These are phyloP conservation scores for Alviniconcha marisindica DNA, from an alignment of 1,140 invertebrate species.

Conservation along the genomic window DNA sequence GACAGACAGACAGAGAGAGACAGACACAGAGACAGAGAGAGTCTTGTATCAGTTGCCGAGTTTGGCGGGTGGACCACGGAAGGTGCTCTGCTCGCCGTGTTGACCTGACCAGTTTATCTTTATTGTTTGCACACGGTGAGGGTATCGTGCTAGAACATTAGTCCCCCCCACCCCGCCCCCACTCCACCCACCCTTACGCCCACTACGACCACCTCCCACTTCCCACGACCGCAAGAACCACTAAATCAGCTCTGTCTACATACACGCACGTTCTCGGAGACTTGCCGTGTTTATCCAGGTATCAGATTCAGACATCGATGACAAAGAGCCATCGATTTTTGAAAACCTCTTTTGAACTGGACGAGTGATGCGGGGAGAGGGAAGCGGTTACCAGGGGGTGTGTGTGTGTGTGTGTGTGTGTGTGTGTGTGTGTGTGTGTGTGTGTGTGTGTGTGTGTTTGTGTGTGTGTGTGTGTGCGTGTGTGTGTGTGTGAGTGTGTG, in stretches of 20 bases:
- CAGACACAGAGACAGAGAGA: too few species aligned
- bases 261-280: neutral
- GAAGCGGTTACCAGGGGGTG: too few species aligned
- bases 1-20: too few species aligned
- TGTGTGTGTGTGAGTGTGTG: too few species aligned
- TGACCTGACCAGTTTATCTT: slow-evolving; percentile 1
- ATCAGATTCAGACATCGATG: slow-evolving; percentile 18
- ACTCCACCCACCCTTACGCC: neutral
- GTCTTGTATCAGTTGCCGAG: too few species aligned
- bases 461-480: neutral
- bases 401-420: too few species aligned
- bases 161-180: neutral
- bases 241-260: neutral
- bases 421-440: neutral
- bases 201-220: too few species aligned
- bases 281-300: slow-evolving; percentile 18
- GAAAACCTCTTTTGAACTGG: too few species aligned
- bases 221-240: too few species aligned
- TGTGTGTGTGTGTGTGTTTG: neutral
- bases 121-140: neutral
- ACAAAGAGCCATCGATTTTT: slow-evolving; percentile 19
- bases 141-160: neutral
- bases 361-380: too few species aligned
- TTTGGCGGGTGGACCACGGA: too few species aligned
- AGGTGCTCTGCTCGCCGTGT: too few species aligned